phyloP scores from a whole-genome alignment of 1,140 invertebrate genomes.

The Drosophila prosaltans region DNA sequence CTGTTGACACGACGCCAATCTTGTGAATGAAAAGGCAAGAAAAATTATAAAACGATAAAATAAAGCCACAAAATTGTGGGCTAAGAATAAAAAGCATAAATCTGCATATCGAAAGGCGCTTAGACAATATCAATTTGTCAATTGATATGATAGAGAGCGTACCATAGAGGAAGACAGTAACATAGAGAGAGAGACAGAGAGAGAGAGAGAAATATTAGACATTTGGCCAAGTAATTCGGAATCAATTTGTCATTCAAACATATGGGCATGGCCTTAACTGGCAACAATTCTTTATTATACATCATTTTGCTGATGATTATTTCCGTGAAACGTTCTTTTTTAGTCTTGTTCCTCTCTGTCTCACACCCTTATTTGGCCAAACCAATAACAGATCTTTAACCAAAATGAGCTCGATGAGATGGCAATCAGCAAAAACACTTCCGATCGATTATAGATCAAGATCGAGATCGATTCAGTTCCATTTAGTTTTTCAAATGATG shows the following conservation, averaged over 20 bases:
- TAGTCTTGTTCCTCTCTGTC: neutral
- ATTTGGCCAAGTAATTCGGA: conserved; percentile 6
- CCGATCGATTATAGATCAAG: conserved; percentile 48
- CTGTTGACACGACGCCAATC: conserved; percentile 59
- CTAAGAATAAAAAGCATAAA: conserved; percentile 54
- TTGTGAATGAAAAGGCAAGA: conserved; percentile 46
- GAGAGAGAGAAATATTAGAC: neutral
- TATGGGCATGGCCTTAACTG: conserved; percentile 5
- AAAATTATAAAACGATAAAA: conserved; percentile 73
- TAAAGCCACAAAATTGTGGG: conserved; percentile 44
- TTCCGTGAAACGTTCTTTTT: conserved; percentile 24
- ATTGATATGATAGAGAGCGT: conserved; percentile 56
- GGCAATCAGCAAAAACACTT: conserved; percentile 72
- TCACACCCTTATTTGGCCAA: conserved; percentile 3
- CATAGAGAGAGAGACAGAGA: neutral
- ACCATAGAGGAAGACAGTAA: neutral
- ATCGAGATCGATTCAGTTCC: conserved; percentile 22
- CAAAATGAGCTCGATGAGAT: conserved; percentile 35
- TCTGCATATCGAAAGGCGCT: conserved; percentile 71
- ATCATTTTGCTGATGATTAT: conserved; percentile 18
- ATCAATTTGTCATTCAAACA: conserved; percentile 3
- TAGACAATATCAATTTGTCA: conserved; percentile 71
- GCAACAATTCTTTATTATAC: conserved; percentile 8
- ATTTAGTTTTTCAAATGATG: conserved; percentile 42
- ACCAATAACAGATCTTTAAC: conserved; percentile 28